These are phyloP conservation scores for Elaeidobius kamerunicus DNA, from an alignment of 2,888 invertebrate species.

Conservation along the genomic window DNA sequence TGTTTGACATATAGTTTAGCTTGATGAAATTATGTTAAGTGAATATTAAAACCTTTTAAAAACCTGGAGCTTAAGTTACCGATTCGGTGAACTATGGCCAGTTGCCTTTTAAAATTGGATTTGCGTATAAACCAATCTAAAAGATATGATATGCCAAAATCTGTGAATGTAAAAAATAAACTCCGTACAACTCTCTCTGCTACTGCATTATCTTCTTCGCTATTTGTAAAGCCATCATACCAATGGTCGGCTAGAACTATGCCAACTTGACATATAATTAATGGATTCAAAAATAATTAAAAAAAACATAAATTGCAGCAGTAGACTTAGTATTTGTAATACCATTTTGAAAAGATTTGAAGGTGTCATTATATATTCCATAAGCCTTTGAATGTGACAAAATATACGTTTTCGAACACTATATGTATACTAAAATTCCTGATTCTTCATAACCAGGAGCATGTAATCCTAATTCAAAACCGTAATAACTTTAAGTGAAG, in stretches of 20 bases:
- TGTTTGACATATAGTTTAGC: no score
- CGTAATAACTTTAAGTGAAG: slow-evolving; percentile 11
- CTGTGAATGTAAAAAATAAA: no score
- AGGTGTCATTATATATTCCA: slow-evolving; percentile 12
- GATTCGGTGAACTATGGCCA: no score
- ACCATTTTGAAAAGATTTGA: slow-evolving; percentile 18
- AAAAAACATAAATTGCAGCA: background rate
- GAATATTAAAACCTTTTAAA: no score
- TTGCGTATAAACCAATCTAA: no score
- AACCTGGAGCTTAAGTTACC: no score
- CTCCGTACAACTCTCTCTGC: slow-evolving; percentile 7
- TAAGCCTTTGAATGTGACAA: slow-evolving; percentile 23
- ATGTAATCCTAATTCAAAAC: slow-evolving; percentile 11
- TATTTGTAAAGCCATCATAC: slow-evolving; percentile 16
- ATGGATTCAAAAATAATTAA: no score
- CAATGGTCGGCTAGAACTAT: slow-evolving; percentile 8
- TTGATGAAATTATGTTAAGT: no score
- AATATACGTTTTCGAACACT: slow-evolving; percentile 11
- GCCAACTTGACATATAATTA: slow-evolving; percentile 16
- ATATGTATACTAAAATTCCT: slow-evolving; percentile 10
- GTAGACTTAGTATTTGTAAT: background rate
- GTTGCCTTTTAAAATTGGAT: no score
- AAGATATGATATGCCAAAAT: no score
- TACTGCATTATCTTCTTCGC: slow-evolving; percentile 12
- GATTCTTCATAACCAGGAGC: slow-evolving; percentile 15